A percentile compares a stretch with the other conserved stretches of the same genome.
Conservation (phyloP, 2,797 vertebrate species). For the Characodon lateralis region DNA sequence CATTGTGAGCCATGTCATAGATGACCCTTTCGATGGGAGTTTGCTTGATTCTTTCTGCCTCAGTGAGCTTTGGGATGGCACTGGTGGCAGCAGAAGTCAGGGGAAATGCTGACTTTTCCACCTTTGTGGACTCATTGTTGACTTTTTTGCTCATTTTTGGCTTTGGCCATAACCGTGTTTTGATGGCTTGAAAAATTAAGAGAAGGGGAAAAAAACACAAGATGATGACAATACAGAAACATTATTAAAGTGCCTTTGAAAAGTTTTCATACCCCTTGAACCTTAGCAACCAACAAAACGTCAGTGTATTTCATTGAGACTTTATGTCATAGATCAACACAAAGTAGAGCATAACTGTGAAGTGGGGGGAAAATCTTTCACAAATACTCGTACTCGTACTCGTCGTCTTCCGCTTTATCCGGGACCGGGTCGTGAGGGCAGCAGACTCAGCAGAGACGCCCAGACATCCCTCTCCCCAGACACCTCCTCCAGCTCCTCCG, state of each 20-base stretch:
- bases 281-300: background rate
- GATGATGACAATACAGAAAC: background rate
- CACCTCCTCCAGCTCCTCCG: too few species aligned
- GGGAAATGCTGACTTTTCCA: constrained; percentile 34
- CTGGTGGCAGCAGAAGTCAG: background rate
- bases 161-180: constrained; percentile 62
- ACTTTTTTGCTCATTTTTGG: constrained; percentile 55
- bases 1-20: constrained; percentile 80
- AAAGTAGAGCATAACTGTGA: background rate
- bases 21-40: constrained; percentile 76
- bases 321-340: background rate
- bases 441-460: too few species aligned
- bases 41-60: constrained; percentile 65
- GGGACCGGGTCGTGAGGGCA: too few species aligned
- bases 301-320: background rate
- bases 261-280: background rate
- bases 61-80: constrained; percentile 53
- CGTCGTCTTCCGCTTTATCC: too few species aligned
- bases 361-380: background rate
- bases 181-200: constrained; percentile 56
- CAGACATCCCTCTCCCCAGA: too few species aligned
- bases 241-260: background rate
- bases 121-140: constrained; percentile 40
- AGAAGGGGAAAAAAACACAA: background rate
- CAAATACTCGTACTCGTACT: background rate